Conservation (phyloP, 2,888 invertebrate genomes). For the Caenorhabditis sp. region DNA sequence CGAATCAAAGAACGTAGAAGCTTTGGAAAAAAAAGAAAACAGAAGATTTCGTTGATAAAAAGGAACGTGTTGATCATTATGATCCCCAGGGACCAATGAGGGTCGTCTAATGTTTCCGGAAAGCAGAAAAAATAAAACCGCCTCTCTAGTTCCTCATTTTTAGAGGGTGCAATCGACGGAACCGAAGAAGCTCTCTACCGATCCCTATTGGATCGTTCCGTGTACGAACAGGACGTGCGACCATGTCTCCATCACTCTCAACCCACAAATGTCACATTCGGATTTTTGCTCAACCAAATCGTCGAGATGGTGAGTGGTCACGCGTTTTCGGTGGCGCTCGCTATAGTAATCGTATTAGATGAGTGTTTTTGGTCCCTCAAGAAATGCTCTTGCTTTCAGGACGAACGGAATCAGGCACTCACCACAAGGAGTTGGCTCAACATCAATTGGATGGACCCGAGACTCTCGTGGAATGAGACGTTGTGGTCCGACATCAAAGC, state of each 20-base stretch:
- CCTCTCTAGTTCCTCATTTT: conserved; percentile 10
- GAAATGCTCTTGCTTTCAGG: conserved; percentile 64
- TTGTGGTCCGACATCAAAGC: conserved; percentile 76
- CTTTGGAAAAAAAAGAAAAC: conserved; percentile 2
- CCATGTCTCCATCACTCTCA: conserved; percentile 87
- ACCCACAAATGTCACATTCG: conserved; percentile 87
- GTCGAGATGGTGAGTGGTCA: conserved; percentile 86
- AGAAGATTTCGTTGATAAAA: conserved; percentile 52
- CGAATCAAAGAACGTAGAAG: conserved; percentile 14
- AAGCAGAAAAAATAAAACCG: background rate
- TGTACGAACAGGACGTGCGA: conserved; percentile 85
- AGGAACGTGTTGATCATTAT: conserved; percentile 48
- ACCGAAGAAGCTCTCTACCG: conserved; percentile 76
- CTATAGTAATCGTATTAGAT: background rate
- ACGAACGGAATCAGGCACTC: conserved; percentile 78
- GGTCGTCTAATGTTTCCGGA: conserved; percentile 29
- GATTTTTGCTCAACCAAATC: conserved; percentile 88
- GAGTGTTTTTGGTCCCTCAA: conserved; percentile 44
- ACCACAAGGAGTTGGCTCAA: conserved; percentile 79
- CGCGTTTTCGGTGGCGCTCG: background rate
- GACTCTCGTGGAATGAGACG: conserved; percentile 62
- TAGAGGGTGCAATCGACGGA: conserved; percentile 70
- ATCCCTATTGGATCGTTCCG: conserved; percentile 69
- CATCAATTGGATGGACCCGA: conserved; percentile 78
- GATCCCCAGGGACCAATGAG: conserved; percentile 38